Evolutionary conservation across 2,888 invertebrate genomes (phyloP).

Genomic region (Psococerastis gibbosa): DNA sequence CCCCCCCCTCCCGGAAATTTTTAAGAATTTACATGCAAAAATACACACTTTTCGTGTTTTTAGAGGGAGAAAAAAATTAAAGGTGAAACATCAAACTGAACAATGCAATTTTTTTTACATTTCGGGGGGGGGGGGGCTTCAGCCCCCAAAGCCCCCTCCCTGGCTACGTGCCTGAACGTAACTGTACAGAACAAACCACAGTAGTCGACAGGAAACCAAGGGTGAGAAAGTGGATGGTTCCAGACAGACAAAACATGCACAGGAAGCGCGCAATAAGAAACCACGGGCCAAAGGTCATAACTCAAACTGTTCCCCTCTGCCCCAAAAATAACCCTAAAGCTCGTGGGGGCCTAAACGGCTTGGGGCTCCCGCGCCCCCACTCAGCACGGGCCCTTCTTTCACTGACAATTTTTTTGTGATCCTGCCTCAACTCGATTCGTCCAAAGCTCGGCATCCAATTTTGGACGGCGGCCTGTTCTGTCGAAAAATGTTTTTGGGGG

Average conservation of each 20-base stretch:
- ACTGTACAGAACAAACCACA: no score
- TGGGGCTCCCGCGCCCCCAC: background rate
- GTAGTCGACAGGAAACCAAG: background rate
- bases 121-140: no score
- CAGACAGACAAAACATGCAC: background rate
- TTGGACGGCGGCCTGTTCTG: constrained; percentile 8
- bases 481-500: constrained; percentile 6
- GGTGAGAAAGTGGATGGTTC: background rate
- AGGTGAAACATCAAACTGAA: no score
- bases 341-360: background rate
- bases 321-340: constrained; percentile 8
- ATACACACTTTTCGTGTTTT: no score
- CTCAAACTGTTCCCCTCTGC: constrained; percentile 6
- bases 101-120: no score
- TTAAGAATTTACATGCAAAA: no score
- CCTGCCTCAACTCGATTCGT: constrained; percentile 5
- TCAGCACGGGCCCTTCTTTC: background rate
- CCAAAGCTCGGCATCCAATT: constrained; percentile 7
- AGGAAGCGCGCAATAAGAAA: background rate
- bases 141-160: no score
- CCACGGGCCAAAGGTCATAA: constrained; percentile 10
- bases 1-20: no score
- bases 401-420: background rate
- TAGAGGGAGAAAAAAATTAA: no score
- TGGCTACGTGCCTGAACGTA: no score